Base-by-base conservation (phyloP, 1,140 invertebrate genomes). In the Drosophila obscura region DNA sequence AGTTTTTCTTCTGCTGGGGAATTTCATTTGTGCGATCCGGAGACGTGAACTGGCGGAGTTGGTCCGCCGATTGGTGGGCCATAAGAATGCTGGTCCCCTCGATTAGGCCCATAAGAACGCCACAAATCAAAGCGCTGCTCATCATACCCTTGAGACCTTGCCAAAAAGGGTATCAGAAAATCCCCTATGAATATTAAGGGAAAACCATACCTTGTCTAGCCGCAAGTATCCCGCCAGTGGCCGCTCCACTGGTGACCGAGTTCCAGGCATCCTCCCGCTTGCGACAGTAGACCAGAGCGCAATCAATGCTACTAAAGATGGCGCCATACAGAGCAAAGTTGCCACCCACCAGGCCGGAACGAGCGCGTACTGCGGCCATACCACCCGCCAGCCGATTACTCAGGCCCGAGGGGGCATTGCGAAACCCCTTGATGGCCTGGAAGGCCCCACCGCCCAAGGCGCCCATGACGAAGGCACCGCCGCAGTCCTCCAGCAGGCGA, bases 241-340 rank as follows among this genome's bases (percentile, higher is more conserved):
- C 52, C 6, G 79, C 84, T 4, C 83, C 83, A 11, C 83, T 88
- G 0, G 88, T 68, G 0, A 88, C 71, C 0, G 83, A 79, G 39
- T 88, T 88, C 84, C 83, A 88, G 0, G 83, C 80, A 62, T 88
- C 83, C 60, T 88, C 83, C 49, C 77, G 88, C 45, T 67, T 51
- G 26, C 83, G 76, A 2, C 19, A 8, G 11, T 74, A 67, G n/a
- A 88, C 66, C 65, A 88, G 39, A 0, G 61, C 58, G 22, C 83
- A 88, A 28, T 88, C 84, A 16, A 88, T 77, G 35, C 66, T 65
- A 15, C 83, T 88, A 24, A 77, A 88, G 5, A 73, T 77, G 44
- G 75, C 73, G n/a, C 79, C 83, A 80, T 80, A 88, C 0, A 89
- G 46, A 4, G 83, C 83, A 45, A 88, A 88, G 50, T 51, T 80